Base-by-base conservation (phyloP, 2,797 vertebrate species). In the Lagocephalus sceleratus region DNA sequence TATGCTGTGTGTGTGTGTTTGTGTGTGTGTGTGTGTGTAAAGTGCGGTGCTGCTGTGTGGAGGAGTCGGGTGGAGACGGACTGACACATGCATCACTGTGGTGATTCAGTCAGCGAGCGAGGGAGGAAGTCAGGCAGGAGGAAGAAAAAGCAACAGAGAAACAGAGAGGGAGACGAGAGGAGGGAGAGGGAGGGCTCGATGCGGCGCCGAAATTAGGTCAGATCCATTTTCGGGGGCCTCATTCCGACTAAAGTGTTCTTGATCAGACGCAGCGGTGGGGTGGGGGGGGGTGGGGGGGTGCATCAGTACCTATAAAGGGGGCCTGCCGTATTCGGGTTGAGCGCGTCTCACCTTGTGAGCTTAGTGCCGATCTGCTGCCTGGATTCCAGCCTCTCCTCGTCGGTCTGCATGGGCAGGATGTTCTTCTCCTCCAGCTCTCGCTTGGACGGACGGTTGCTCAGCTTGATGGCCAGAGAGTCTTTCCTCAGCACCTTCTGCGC, bases 341-440 rank as follows among this genome's bases (percentile, higher is more conserved):
- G 60, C 20, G 14, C 6, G 45, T 55, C 86, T 75, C 86, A 97
- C 96, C 96, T 92, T 74, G 93, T 99, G 68, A 99, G 93, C 79
- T 97, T 98, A 76, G 93, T 96, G 76, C 97, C 95, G 20, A 99
- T 99, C 84, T 95, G 94, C 81, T 98, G 97, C 78, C 95, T 87
- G 32, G 96, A 92, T 78, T 98, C 95, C 0, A 97, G 90, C 16
- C 97, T 88, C 82, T 99, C 96, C 51, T 98, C 95, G 23, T 99
- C 97, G 0, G 96, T 96, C 88, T 98, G 95, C 88, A 93, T 86
- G 46, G 96, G 97, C 38, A 99, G 91, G 82, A 99, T 99, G 78
- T 99, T 99, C 89, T 98, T 99, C 71, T 99, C 97, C 81, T 99
- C 94, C 71, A 99, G 89, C 73, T 99, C 97, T 70, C 95, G 71